Conservation (phyloP, 2,888 invertebrate species). For the Mesorhabditis spiculigera region DNA sequence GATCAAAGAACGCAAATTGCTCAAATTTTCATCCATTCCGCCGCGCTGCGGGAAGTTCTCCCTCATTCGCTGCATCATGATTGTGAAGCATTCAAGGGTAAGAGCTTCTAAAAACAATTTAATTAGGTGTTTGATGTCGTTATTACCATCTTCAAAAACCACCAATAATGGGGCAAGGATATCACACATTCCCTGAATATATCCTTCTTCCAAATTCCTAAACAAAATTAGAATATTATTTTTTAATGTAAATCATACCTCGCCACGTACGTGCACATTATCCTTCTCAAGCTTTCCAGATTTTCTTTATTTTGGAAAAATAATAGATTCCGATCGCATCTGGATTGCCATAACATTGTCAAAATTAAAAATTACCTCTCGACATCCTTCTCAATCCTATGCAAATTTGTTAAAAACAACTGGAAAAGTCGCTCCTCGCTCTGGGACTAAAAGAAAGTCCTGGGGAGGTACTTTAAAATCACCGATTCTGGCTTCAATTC, state of each 20-base stretch:
- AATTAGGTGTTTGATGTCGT: neutral
- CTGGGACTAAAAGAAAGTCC: slow-evolving; percentile 7
- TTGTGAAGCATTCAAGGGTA: slow-evolving; percentile 85
- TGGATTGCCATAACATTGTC: neutral
- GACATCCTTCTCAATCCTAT: slow-evolving; percentile 93
- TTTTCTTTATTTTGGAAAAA: slow-evolving; percentile 81
- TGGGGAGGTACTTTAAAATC: neutral
- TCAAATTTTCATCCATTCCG: slow-evolving; percentile 92
- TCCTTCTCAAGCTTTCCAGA: slow-evolving; percentile 71
- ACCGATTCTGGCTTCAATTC: neutral
- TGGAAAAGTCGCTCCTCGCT: slow-evolving; percentile 34
- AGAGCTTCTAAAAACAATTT: slow-evolving; percentile 69
- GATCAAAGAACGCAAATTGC: slow-evolving; percentile 77
- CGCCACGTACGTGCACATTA: slow-evolving; percentile 79
- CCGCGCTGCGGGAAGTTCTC: slow-evolving; percentile 86
- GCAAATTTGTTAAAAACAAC: slow-evolving; percentile 75
- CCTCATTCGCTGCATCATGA: slow-evolving; percentile 83
- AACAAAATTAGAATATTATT: neutral
- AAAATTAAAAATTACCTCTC: slow-evolving; percentile 62
- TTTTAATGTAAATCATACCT: slow-evolving; percentile 54
- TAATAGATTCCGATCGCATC: slow-evolving; percentile 89
- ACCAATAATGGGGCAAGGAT: slow-evolving; percentile 86
- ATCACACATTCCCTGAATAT: slow-evolving; percentile 97
- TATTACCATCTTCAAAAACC: slow-evolving; percentile 76
- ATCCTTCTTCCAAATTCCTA: slow-evolving; percentile 82